phyloP scores from a whole-genome alignment of 2,113 vertebrate genomes.

The Dunckerocampus dactyliophorus region DNA sequence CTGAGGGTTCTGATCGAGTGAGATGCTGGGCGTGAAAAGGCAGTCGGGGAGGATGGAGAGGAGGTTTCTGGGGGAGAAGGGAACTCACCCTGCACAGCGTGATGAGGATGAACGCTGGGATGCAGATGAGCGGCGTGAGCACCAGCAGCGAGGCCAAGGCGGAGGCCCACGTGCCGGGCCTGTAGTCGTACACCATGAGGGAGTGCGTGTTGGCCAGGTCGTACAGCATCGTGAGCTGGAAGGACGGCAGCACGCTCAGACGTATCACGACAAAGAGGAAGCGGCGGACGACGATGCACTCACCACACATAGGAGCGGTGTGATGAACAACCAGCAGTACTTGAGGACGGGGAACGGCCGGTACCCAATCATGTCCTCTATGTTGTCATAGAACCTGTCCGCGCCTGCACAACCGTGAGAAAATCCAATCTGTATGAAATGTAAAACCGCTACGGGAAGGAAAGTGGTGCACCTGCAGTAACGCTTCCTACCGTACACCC shows the following conservation, averaged over 20 bases:
- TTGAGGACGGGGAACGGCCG: constrained; percentile 62
- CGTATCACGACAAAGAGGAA: not conserved
- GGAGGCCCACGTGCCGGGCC: fast-evolving
- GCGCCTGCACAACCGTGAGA: constrained; percentile 56
- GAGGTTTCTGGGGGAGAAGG: not conserved
- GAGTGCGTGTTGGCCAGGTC: not conserved
- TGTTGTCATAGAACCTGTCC: constrained; percentile 76
- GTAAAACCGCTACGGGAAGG: not conserved
- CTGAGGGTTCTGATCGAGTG: constrained; percentile 21
- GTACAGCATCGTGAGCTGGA: constrained; percentile 52
- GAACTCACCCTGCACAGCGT: constrained; percentile 52
- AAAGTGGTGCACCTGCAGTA: not conserved
- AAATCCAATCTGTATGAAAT: not conserved
- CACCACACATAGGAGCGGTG: constrained; percentile 71
- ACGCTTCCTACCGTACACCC: constrained; percentile 68
- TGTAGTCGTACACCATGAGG: fast-evolving
- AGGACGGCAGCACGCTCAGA: not conserved
- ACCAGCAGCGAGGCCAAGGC: constrained; percentile 38
- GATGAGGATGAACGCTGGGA: constrained; percentile 60
- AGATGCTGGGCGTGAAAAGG: not conserved
- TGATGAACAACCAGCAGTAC: constrained; percentile 78
- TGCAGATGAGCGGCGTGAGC: constrained; percentile 57
- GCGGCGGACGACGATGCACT: constrained; percentile 28
- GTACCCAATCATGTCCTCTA: constrained; percentile 78
- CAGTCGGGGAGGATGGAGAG: not conserved